Evolutionary conservation across 2,113 vertebrate species (phyloP).

Genomic region (Gorsachius goisagi): DNA sequence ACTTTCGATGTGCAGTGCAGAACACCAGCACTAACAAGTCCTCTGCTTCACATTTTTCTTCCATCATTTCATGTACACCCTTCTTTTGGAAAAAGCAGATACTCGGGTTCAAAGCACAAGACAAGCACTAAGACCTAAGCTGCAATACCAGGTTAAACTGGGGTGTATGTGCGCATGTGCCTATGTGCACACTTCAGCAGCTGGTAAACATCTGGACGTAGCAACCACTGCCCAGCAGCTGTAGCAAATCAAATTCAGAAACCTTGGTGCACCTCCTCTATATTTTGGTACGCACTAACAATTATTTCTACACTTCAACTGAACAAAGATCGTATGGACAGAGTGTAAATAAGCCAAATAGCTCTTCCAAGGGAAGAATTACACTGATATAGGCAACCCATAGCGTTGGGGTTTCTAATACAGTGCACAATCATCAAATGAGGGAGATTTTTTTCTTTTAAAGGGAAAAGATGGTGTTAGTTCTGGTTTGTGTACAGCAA

Average conservation of each 20-base stretch:
- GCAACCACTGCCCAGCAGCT: slow-evolving; percentile 41
- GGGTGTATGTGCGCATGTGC: rapidly evolving
- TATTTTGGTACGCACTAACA: background rate
- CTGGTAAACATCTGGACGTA: slow-evolving; percentile 1
- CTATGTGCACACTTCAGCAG: background rate
- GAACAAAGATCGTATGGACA: background rate
- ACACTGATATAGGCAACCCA: background rate
- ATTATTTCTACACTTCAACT: background rate
- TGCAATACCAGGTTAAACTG: background rate
- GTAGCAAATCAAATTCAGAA: background rate
- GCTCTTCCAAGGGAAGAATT: background rate
- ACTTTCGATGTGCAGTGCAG: background rate
- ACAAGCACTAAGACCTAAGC: background rate
- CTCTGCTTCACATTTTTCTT: background rate
- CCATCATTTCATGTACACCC: background rate
- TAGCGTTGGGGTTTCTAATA: background rate
- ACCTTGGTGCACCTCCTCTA: slow-evolving; percentile 5
- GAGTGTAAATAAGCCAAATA: background rate
- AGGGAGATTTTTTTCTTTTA: background rate
- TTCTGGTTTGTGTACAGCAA: background rate
- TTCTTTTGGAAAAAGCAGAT: background rate
- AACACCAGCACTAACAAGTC: background rate
- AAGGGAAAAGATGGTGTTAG: background rate
- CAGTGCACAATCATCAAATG: background rate
- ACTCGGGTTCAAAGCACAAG: background rate